These are phyloP conservation scores for Achatina immaculata DNA, from an alignment of 1,140 invertebrate species.

Conservation along the genomic window DNA sequence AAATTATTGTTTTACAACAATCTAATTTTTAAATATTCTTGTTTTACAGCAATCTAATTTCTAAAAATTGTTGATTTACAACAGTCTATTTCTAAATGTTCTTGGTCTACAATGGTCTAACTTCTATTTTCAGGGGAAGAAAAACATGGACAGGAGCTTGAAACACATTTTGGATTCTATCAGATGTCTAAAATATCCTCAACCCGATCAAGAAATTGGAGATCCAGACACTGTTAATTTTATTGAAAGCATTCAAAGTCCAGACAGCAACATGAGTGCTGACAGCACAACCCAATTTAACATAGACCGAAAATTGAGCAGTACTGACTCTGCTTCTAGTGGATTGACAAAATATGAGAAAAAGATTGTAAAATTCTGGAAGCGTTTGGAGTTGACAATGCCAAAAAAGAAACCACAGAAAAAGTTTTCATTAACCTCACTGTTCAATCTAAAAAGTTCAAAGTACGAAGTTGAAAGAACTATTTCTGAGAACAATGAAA, in stretches of 20 bases:
- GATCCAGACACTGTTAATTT: background rate
- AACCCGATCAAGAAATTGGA: constrained; percentile 9
- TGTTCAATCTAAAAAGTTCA: background rate
- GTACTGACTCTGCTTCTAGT: background rate
- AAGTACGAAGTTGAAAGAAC: background rate
- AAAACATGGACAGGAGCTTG: constrained; percentile 52
- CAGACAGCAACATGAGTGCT: background rate
- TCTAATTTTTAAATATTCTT: too few species aligned
- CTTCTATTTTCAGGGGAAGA: constrained; percentile 27
- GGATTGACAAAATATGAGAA: constrained; percentile 27
- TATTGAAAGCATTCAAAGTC: background rate
- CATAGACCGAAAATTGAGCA: background rate
- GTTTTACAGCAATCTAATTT: too few species aligned
- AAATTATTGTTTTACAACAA: too few species aligned
- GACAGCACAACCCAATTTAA: background rate
- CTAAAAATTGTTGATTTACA: too few species aligned
- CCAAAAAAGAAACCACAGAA: constrained; percentile 50
- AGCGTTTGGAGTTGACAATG: constrained; percentile 51
- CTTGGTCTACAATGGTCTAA: too few species aligned
- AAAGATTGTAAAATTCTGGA: constrained; percentile 55
- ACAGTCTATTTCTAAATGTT: too few species aligned
- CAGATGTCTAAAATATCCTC: constrained; percentile 58
- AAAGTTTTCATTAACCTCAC: background rate
- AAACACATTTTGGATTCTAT: constrained; percentile 55
- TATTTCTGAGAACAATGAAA: background rate